Conservation (phyloP, 2,797 vertebrate genomes). For the Enteromius trimaculatus region DNA sequence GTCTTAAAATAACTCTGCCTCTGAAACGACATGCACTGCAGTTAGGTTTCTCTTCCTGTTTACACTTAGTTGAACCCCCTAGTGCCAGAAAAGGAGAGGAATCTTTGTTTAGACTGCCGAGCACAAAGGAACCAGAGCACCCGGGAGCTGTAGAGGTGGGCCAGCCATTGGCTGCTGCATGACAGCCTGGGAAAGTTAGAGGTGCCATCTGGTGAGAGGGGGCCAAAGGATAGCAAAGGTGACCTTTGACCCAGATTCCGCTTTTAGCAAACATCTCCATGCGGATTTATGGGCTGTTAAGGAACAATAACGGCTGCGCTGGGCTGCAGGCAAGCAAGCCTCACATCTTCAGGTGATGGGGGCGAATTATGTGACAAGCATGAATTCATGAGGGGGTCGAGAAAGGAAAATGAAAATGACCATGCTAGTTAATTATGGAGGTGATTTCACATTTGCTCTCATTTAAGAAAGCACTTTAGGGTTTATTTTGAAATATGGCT, state of each 20-base stretch:
- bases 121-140: conserved; percentile 43
- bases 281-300: conserved; percentile 79
- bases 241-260: conserved; percentile 83
- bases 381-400: conserved; percentile 43
- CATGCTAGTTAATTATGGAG: conserved; percentile 43
- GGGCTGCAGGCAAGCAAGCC: conserved; percentile 59
- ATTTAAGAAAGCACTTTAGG: conserved; percentile 1
- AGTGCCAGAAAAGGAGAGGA: conserved; percentile 69
- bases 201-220: conserved; percentile 81
- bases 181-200: conserved; percentile 82
- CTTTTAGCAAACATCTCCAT: conserved; percentile 80
- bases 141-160: conserved; percentile 48
- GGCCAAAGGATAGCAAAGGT: conserved; percentile 75
- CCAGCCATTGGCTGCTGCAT: conserved; percentile 60
- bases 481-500: not conserved
- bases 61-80: conserved; percentile 58
- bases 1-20: conserved; percentile 38
- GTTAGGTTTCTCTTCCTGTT: conserved; percentile 72
- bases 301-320: conserved; percentile 75
- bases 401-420: conserved; percentile 35
- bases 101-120: conserved; percentile 66
- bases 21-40: conserved; percentile 58
- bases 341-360: conserved; percentile 67
- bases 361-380: conserved; percentile 48
- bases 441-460: conserved; percentile 27